Evolutionary conservation across 2,113 vertebrate species (phyloP), one percentile per base, ranked within the genome.

Genomic region (Anarrhichthys ocellatus): DNA sequence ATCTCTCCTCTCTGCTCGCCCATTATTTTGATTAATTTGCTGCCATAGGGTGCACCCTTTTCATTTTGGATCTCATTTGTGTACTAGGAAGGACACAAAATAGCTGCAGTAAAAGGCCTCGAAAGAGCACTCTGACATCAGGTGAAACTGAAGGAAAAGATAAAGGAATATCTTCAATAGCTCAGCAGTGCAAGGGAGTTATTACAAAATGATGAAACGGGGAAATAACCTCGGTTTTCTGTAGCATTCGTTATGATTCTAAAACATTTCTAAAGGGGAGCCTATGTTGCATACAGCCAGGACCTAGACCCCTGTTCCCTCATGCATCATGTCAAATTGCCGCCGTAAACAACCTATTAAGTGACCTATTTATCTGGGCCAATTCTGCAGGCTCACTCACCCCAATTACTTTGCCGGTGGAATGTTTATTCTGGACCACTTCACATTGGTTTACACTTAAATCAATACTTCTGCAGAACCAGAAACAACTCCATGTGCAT

Each of bases 311-410:
- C 78, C 91, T 90, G 85, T 81, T 92, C 70, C 92, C 86, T 93
- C 90, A 87, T 93, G 91, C 86, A 92, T 95, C 92, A 92, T 90
- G 93, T 94, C 90, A 88, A 93, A 85, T 66, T 88, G 82, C 87
- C 81, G 38, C 89, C 91, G 88, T 95, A 96, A 96, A 96, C 95
- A 96, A 94, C 89, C 74, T 72, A 93, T 95, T 95, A 95, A 91
- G 92, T 93, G 95, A 95, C 92, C 92, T 96, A 94, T 96, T 96
- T 96, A 95, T 95, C 93, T 92, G 71, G 92, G 91, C 93, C 94
- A 94, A 81, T 89, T 89, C 87, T 91, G 91, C 92, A 92, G 94
- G 90, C 93, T 95, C 92, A 94, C 88, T 94, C 92, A 77, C 67
- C 83, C 93, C 84, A 95, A 80, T 95, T 96, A 93, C 94, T 95